Evolutionary conservation across 2,888 invertebrate genomes (phyloP), one percentile per base, ranked within the genome.

Genomic region (Tridacna gigas): DNA sequence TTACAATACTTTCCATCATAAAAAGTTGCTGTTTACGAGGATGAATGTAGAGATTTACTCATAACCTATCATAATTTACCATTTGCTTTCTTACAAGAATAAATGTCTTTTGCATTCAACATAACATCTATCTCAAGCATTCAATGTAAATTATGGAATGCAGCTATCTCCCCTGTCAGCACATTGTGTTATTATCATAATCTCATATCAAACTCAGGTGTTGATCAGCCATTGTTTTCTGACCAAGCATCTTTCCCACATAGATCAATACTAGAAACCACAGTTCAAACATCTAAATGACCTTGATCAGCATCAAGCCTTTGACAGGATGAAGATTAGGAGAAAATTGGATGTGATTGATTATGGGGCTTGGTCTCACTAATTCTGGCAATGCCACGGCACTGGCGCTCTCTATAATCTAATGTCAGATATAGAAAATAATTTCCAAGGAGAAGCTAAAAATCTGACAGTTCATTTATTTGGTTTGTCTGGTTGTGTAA

Each of bases 261-360:
- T 71, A 71, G 47, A 71, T 71, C 71, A 71, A 20, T 48, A 71
- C 15, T 26, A 51, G 63, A 12, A 67, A 67, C 48, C 25, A 48
- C 22, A 48, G 71, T 47, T 71, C 71, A 71, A 48, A 71, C 71
- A 51, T 71, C 71, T 71, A 25, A 71, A 71, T 51, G 71, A 71
- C 71, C 71, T 47, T n/a, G 71, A 71, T 47, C 25, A 71, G 47
- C 51, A 71, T 71, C 71, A 71, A 71, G 71, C 71, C 26, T 71
- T 47, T 71, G 71, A 71, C 71, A 71, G 71, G 51, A 71, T 25
- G n/a, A 51, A 71, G 71, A 71, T 71, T 71, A 71, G 71, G 51
- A 25, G 71, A 51, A 51, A 71, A 71, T 71, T 71, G 71, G 48
- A 25, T 13, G 25, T 71, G 71, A 71, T 71, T 71, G 71, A 71